These are phyloP conservation scores for Drosophila eohydei DNA, from an alignment of 2,888 invertebrate species.

Conservation along the genomic window DNA sequence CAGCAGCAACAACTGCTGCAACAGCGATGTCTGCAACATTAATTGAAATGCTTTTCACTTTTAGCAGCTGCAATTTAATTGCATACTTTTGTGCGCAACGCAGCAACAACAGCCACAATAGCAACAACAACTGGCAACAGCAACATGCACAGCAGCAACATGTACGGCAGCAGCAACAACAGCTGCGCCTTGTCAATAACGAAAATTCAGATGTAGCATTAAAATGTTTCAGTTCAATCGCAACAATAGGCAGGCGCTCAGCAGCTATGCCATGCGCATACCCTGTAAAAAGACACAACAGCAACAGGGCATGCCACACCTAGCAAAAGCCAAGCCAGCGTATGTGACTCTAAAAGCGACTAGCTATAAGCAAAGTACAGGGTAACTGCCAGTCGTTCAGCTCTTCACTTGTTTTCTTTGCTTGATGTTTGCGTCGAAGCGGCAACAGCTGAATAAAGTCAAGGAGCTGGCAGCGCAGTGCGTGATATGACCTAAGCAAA, in stretches of 20 bases:
- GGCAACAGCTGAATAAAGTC: constrained; percentile 64
- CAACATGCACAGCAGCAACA: constrained; percentile 17
- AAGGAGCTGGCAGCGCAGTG: constrained; percentile 45
- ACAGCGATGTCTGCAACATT: constrained; percentile 53
- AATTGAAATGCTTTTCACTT: constrained; percentile 80
- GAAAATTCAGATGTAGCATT: constrained; percentile 19
- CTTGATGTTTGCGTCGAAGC: constrained; percentile 21
- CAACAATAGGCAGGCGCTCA: background rate
- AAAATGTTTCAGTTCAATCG: constrained; percentile 32
- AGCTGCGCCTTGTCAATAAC: constrained; percentile 37
- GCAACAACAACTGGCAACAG: constrained; percentile 23
- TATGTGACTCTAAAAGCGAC: background rate
- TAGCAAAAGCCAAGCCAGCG: background rate
- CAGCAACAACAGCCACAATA: constrained; percentile 47
- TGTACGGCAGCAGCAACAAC: constrained; percentile 16
- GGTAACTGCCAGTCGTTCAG: constrained; percentile 3
- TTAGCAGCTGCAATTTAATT: constrained; percentile 67
- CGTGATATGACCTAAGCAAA: constrained; percentile 73
- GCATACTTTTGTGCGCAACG: constrained; percentile 61
- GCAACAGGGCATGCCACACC: background rate
- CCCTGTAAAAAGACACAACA: constrained; percentile 1
- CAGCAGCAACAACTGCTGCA: constrained; percentile 3
- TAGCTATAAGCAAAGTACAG: background rate
- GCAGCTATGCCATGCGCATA: constrained; percentile 13
- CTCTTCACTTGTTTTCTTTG: background rate